Conservation (phyloP, 2,888 invertebrate genomes). For the Dynastes hyllus region DNA sequence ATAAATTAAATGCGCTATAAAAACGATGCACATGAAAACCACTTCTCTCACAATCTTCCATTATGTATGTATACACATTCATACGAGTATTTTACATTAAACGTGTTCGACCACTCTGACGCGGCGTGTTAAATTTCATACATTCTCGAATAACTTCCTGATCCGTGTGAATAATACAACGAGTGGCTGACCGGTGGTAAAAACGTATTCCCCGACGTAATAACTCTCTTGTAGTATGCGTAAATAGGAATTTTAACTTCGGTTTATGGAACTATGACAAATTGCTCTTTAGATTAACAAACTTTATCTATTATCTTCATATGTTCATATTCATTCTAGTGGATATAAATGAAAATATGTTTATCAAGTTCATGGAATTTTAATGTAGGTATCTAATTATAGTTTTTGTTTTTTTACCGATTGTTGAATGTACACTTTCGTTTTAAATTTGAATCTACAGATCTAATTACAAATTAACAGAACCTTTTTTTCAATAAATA, state of each 20-base stretch:
- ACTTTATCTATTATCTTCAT: constrained; percentile 13
- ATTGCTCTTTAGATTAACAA: constrained; percentile 26
- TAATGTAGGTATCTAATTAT: not conserved
- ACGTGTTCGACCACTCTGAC: constrained; percentile 9
- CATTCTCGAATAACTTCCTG: constrained; percentile 38
- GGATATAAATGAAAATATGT: not conserved
- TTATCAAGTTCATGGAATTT: not conserved
- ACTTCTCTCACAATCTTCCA: not conserved
- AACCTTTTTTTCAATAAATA: too few species aligned
- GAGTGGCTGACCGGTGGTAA: not conserved
- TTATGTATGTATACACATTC: not conserved
- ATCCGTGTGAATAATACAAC: constrained; percentile 36
- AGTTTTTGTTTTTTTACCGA: too few species aligned
- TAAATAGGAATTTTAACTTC: constrained; percentile 22
- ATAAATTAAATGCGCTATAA: constrained; percentile 7
- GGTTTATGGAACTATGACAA: constrained; percentile 20
- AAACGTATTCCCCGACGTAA: constrained; percentile 26
- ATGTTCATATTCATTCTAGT: not conserved
- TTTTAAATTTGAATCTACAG: too few species aligned
- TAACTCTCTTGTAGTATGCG: constrained; percentile 3
- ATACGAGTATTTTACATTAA: constrained; percentile 8
- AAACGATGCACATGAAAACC: not conserved
- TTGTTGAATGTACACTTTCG: too few species aligned
- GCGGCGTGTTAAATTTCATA: constrained; percentile 36
- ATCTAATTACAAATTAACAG: too few species aligned